phyloP scores from a whole-genome alignment of 2,797 vertebrate species.

The Chromobotia macracanthus region DNA sequence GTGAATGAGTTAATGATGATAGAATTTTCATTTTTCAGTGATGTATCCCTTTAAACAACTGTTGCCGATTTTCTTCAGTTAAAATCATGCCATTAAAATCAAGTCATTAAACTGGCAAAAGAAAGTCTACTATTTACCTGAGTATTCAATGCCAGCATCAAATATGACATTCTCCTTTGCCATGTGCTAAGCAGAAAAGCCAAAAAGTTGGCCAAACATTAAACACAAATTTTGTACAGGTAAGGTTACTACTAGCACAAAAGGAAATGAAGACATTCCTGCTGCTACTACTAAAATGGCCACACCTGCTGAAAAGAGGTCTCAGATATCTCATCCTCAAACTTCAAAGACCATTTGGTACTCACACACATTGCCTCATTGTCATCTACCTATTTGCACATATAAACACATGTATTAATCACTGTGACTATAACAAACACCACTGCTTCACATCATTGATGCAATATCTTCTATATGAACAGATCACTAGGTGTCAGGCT shows the following conservation, averaged over 20 bases:
- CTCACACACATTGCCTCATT: constrained; percentile 52
- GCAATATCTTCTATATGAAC: neutral
- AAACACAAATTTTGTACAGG: neutral
- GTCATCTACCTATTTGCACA: constrained; percentile 70
- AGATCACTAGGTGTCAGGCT: neutral
- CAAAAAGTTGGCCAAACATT: neutral
- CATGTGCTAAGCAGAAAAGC: constrained; percentile 33
- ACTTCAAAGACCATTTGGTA: constrained; percentile 69
- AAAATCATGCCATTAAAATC: neutral
- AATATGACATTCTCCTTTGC: constrained; percentile 52
- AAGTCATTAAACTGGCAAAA: neutral
- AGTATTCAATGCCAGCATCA: constrained; percentile 55
- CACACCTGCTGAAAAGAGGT: constrained; percentile 56
- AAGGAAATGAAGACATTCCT: neutral
- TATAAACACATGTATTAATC: constrained; percentile 2
- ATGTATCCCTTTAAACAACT: no score
- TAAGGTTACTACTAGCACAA: neutral
- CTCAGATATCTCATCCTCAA: constrained; percentile 60
- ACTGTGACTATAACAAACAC: neutral
- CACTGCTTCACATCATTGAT: neutral
- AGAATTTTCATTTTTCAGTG: no score
- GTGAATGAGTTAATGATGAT: neutral
- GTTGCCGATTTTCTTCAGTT: neutral
- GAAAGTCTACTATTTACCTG: constrained; percentile 37
- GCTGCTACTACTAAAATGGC: neutral